Evolutionary conservation across 2,113 vertebrate species (phyloP).

Genomic region (Hippopotamus amphibius): DNA sequence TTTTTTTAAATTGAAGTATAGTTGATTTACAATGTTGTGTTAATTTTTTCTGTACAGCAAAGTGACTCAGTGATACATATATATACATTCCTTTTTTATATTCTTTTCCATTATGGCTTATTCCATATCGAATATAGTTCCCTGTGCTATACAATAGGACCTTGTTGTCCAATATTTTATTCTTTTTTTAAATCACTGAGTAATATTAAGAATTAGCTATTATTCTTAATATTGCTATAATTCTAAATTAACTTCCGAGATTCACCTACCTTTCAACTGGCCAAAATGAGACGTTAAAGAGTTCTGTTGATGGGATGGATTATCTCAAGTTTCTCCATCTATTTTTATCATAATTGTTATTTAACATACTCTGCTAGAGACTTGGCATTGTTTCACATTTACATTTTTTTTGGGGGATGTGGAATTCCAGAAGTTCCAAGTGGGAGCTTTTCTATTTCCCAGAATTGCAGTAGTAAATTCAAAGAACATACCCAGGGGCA

Average conservation of each 20-base stretch:
- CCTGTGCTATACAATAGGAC: background rate
- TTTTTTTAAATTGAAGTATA: background rate
- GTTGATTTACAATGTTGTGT: background rate
- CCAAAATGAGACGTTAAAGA: background rate
- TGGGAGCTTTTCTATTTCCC: background rate
- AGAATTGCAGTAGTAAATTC: background rate
- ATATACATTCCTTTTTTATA: background rate
- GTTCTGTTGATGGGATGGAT: background rate
- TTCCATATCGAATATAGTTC: background rate
- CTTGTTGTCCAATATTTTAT: background rate
- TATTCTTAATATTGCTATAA: background rate
- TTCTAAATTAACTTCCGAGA: background rate
- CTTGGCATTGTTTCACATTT: background rate
- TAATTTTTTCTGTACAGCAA: background rate
- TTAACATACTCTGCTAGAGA: background rate
- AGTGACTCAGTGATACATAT: background rate
- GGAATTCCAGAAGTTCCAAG: background rate
- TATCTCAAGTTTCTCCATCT: background rate
- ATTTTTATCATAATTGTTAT: background rate
- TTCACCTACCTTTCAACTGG: background rate
- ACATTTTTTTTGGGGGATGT: background rate
- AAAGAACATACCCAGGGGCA: background rate
- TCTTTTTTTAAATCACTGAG: background rate
- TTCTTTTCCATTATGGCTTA: background rate
- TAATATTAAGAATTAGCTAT: background rate